phyloP scores from a whole-genome alignment of 2,888 invertebrate species.

The Onthophagus sagittarius region DNA sequence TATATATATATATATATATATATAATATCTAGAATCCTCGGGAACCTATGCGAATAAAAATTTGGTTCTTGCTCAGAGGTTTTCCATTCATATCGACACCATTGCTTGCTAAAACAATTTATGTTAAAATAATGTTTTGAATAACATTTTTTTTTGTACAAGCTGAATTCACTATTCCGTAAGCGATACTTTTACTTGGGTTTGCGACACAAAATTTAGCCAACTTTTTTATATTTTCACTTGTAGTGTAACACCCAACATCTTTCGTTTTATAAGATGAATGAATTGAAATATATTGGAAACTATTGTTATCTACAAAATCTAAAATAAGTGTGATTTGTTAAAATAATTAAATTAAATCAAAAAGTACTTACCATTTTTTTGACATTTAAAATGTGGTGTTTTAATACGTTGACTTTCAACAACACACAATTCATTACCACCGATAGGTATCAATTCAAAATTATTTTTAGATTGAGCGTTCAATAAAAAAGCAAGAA shows the following conservation, averaged over 20 bases:
- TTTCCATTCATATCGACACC: too few relatives aligned
- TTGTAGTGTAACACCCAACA: neutral
- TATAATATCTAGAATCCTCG: too few relatives aligned
- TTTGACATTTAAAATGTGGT: neutral
- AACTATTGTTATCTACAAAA: too few relatives aligned
- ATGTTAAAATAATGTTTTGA: too few relatives aligned
- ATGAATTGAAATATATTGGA: neutral
- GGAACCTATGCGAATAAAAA: too few relatives aligned
- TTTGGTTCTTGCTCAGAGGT: too few relatives aligned
- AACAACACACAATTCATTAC: neutral
- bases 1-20: too few relatives aligned
- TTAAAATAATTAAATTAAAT: neutral
- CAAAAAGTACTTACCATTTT: neutral
- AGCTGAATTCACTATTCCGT: neutral
- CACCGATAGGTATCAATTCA: neutral
- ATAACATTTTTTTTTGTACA: too few relatives aligned
- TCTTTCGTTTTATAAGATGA: neutral
- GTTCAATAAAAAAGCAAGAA: neutral
- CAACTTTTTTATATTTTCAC: neutral
- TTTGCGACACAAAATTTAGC: neutral
- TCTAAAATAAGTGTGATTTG: neutral
- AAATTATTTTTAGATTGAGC: neutral
- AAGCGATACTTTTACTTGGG: too few relatives aligned
- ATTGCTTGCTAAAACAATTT: too few relatives aligned
- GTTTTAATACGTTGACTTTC: neutral